Conservation (phyloP, 2,113 vertebrate species). For the Paradoxurus hermaphroditus region DNA sequence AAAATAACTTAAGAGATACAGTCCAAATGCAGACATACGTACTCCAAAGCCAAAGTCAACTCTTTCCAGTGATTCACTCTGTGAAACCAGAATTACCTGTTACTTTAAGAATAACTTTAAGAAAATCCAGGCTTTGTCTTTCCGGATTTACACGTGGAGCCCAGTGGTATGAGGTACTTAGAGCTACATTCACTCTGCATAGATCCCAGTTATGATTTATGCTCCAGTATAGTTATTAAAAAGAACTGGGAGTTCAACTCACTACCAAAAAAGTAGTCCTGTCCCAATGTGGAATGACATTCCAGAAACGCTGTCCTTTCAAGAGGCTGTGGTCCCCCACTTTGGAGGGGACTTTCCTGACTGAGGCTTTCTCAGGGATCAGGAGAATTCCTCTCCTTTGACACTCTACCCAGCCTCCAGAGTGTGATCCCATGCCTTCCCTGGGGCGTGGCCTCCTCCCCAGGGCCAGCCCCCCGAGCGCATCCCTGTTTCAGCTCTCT, state of each 20-base stretch:
- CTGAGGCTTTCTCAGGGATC: neutral
- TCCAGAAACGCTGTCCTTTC: neutral
- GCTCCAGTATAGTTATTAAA: neutral
- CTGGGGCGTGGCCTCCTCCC: neutral
- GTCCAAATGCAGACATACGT: neutral
- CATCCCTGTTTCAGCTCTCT: fast-evolving
- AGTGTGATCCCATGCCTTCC: neutral
- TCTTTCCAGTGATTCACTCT: neutral
- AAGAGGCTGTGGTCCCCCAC: neutral
- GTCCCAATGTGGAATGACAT: neutral
- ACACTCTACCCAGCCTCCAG: neutral
- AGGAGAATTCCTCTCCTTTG: neutral
- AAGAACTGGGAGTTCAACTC: neutral
- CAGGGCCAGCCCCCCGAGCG: neutral
- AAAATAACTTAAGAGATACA: neutral
- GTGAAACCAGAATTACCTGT: neutral
- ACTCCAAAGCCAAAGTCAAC: neutral
- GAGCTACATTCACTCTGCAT: neutral
- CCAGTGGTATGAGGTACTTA: neutral
- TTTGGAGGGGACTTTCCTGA: too few species aligned
- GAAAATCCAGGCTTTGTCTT: neutral
- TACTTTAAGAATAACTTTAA: neutral
- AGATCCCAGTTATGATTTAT: neutral
- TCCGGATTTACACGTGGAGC: neutral
- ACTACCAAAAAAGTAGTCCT: neutral